Conservation (phyloP, 2,113 vertebrate species). For the Mirza zaza region DNA sequence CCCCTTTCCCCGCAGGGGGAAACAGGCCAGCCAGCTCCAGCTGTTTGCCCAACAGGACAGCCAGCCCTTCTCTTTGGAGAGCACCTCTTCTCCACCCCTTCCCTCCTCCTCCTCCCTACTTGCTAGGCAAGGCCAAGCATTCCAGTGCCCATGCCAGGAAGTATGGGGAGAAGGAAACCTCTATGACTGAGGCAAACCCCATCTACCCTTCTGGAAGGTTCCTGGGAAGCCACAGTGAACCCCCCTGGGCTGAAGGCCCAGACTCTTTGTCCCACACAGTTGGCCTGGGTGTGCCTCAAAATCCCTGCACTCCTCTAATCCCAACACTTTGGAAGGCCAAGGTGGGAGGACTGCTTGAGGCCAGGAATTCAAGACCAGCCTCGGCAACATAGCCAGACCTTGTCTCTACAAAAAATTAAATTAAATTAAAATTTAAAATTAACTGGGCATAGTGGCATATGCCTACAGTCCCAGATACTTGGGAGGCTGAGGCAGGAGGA, state of each 20-base stretch:
- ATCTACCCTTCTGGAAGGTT: not conserved
- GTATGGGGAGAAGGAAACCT: not conserved
- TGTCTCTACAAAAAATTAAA: no score
- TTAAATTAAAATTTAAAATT: no score
- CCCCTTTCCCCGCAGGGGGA: no score
- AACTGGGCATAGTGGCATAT: no score
- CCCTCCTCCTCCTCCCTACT: not conserved
- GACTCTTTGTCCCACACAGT: not conserved
- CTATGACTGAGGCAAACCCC: not conserved
- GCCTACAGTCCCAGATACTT: no score
- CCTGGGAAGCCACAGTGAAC: not conserved
- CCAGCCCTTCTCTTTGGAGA: not conserved
- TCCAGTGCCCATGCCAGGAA: not conserved
- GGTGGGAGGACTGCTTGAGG: no score
- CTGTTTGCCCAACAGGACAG: not conserved
- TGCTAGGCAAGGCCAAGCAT: not conserved
- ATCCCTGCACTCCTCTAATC: not conserved
- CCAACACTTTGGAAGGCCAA: no score
- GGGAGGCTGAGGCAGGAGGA: no score
- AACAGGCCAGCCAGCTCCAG: not conserved
- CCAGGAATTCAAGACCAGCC: no score
- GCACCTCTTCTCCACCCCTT: not conserved
- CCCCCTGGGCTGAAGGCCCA: not conserved
- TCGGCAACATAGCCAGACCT: no score
- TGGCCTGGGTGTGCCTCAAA: not conserved